These are phyloP conservation scores for Tachyglossus aculeatus DNA, from an alignment of 2,797 vertebrate species.

Conservation along the genomic window DNA sequence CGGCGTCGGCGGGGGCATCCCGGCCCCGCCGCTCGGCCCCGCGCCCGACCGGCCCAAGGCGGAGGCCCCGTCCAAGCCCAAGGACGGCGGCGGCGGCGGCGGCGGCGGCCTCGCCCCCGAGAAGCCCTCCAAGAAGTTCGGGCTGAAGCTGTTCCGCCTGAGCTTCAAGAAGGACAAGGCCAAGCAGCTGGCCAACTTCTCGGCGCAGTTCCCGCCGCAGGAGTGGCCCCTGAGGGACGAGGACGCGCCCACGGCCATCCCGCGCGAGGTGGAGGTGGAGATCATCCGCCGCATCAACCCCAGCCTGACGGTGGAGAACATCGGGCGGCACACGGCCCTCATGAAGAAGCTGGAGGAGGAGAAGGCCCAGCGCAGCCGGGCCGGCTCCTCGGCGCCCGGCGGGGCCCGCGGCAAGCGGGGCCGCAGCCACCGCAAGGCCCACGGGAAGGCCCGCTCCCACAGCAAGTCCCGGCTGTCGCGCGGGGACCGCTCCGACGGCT, in stretches of 20 bases:
- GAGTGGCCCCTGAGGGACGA: constrained; percentile 97
- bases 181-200: constrained; percentile 95
- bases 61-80: constrained; percentile 91
- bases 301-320: constrained; percentile 96
- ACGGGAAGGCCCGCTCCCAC: constrained; percentile 93
- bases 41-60: constrained; percentile 89
- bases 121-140: constrained; percentile 92
- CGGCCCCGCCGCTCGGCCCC: constrained; percentile 90
- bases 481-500: constrained; percentile 88
- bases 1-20: no score
- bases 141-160: constrained; percentile 93
- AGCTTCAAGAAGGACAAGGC: constrained; percentile 98
- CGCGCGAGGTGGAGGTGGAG: constrained; percentile 95
- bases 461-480: constrained; percentile 93
- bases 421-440: constrained; percentile 89
- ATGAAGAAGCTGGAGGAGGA: constrained; percentile 99
- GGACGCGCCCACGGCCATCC: constrained; percentile 89
- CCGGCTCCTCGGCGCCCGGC: constrained; percentile 91
- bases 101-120: no score
- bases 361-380: constrained; percentile 92
- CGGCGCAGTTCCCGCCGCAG: constrained; percentile 96
- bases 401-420: constrained; percentile 92
- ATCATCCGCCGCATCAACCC: constrained; percentile 98
- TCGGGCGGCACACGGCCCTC: constrained; percentile 94
- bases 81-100: constrained; percentile 84